Conservation (phyloP, 1,140 invertebrate species). For the Agraylea sexmaculata region DNA sequence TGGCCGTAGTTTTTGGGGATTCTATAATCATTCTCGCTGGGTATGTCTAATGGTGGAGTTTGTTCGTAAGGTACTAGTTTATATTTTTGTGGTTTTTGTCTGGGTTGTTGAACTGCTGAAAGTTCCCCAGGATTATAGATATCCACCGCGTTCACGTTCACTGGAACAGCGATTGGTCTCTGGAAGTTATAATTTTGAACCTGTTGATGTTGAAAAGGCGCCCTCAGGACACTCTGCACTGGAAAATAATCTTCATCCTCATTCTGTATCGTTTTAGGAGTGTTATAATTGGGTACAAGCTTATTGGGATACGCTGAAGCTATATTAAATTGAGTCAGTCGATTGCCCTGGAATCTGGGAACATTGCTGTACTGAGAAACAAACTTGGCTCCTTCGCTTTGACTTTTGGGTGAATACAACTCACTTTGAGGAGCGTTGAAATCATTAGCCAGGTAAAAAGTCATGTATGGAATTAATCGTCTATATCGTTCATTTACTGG, state of each 20-base stretch:
- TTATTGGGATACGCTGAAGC: slow-evolving; percentile 36
- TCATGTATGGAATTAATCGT: slow-evolving; percentile 68
- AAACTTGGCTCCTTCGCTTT: slow-evolving; percentile 30
- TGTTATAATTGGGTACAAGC: slow-evolving; percentile 20
- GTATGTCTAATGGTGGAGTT: slow-evolving; percentile 31
- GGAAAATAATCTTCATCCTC: slow-evolving; percentile 6
- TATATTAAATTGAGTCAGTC: slow-evolving; percentile 36
- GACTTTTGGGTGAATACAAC: slow-evolving; percentile 24
- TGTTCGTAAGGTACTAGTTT: slow-evolving; percentile 39
- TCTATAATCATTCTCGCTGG: slow-evolving; percentile 16
- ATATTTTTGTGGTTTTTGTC: slow-evolving; percentile 28
- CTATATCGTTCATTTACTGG: slow-evolving; percentile 52
- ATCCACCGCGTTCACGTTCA: slow-evolving; percentile 10
- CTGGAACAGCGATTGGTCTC: slow-evolving; percentile 15
- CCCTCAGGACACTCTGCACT: slow-evolving; percentile 15
- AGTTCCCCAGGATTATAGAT: slow-evolving; percentile 26
- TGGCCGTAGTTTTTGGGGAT: slow-evolving; percentile 12
- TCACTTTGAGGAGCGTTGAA: slow-evolving; percentile 32
- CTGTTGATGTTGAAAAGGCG: slow-evolving; percentile 10
- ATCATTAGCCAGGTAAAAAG: slow-evolving; percentile 58
- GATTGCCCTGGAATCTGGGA: slow-evolving; percentile 37
- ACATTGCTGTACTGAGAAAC: slow-evolving; percentile 29
- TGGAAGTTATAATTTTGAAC: slow-evolving; percentile 9
- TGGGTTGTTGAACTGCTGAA: slow-evolving; percentile 22
- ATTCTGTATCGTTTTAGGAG: slow-evolving; percentile 7